Base-by-base conservation (phyloP, 2,888 invertebrate species). In the Sesamia inferens region DNA sequence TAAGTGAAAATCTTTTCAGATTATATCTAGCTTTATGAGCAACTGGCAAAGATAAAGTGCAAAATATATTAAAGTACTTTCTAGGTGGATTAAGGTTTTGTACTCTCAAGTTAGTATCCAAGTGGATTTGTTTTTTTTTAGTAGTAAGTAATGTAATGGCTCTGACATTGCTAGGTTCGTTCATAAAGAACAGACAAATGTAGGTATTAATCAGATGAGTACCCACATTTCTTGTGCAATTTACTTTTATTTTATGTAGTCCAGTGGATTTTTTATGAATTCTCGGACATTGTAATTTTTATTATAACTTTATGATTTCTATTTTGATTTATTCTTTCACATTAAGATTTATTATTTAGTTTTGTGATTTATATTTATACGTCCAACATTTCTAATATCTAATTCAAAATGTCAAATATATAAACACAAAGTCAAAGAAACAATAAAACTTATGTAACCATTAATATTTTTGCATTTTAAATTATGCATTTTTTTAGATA, bases 1-100 rank as follows among this genome's bases (percentile, higher is more conserved):
- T 71, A 74, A 82, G 66, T 74, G 68, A 74, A 83, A 78, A 76
- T 64, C 65, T 78, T 78, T 76, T 78, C 42, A 72, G 57, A 70
- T 73, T 70, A 62, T 75, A 73, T 74, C 76, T 68, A 75, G 44
- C 31, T 81, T 78, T 78, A 74, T 58, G 67, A 84, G 14, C 5
- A 47, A 64, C 59, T 31, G 8, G 44, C 14, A 57, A 63, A 72
- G 65, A 77, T 59, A 82, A 79, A 66, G 54, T 71, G 39, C 54
- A 67, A 76, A 71, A 76, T 64, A 68, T 63, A 72, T 68, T 61
- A 68, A 68, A 70, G 80, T 72, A 65, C 74, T 61, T 68, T 78
- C 63, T 48, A 76, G 47, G 57, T 61, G 54, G 73, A 73, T 73
- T 69, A 76, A 68, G 62, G 10, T 72, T 55, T 79, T 44, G 13